Conservation (phyloP, 2,113 vertebrate genomes). For the Ceuthmochares aereus region DNA sequence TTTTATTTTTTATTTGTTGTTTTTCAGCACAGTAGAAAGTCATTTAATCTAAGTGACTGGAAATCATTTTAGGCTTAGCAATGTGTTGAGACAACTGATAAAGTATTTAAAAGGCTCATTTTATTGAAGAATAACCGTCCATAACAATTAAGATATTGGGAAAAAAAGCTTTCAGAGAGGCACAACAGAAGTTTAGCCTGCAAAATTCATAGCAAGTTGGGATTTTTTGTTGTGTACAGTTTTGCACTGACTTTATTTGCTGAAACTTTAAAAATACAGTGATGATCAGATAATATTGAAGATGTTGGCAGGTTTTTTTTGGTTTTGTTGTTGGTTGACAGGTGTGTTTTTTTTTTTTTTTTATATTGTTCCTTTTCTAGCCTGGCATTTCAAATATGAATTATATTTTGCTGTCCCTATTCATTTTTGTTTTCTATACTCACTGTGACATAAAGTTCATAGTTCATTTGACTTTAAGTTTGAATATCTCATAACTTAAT, state of each 20-base stretch:
- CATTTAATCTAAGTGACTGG: slow-evolving; percentile 6
- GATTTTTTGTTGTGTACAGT: not conserved
- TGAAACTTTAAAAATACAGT: not conserved
- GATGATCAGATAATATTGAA: not conserved
- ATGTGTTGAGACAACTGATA: not conserved
- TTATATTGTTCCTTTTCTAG: not conserved
- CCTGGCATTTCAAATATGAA: not conserved
- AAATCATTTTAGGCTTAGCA: slow-evolving; percentile 12
- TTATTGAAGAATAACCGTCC: not conserved
- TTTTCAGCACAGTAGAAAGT: not conserved
- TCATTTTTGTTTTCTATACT: not conserved
- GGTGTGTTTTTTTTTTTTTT: not conserved
- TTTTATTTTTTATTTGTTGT: not conserved
- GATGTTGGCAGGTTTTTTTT: not conserved
- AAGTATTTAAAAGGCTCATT: slow-evolving; percentile 34
- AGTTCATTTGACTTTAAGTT: not conserved
- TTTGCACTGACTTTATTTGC: not conserved
- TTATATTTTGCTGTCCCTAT: not conserved
- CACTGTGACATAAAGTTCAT: not conserved
- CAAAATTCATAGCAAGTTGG: not conserved
- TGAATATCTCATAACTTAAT: not conserved
- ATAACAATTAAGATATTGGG: slow-evolving; percentile 4
- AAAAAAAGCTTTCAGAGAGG: not conserved
- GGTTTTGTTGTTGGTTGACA: no score
- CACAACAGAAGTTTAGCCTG: not conserved